phyloP scores from a whole-genome alignment of 2,113 vertebrate species.

The Phalacrocorax brasilianus region DNA sequence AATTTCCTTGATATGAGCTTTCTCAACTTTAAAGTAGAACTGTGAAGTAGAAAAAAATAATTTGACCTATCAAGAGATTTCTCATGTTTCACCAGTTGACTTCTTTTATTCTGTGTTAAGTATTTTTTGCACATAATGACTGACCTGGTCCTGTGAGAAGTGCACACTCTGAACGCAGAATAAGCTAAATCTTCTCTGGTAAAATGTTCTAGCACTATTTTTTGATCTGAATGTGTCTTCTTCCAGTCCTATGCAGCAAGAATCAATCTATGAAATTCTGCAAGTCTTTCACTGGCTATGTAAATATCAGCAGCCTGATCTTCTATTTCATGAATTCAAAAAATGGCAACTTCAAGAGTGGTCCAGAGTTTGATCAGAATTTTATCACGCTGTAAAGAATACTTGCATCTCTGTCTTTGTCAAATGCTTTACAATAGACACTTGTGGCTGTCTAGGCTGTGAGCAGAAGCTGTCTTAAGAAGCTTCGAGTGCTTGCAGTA shows the following conservation, averaged over 20 bases:
- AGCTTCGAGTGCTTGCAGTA: not conserved
- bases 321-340: not conserved
- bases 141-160: not conserved
- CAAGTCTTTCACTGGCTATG: not conserved
- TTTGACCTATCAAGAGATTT: not conserved
- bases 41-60: not conserved
- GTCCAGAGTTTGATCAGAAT: not conserved
- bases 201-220: not conserved
- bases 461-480: not conserved
- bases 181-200: not conserved
- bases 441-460: not conserved
- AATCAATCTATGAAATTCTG: not conserved
- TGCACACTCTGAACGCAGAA: not conserved
- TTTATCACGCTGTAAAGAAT: not conserved
- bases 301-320: not conserved
- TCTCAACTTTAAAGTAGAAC: not conserved
- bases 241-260: not conserved
- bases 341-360: not conserved
- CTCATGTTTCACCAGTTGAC: not conserved
- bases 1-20: not conserved
- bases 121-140: not conserved
- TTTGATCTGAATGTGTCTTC: not conserved
- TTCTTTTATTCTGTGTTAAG: not conserved
- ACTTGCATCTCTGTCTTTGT: not conserved
- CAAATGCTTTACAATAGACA: not conserved